Percentiles rank a stretch among this genome's conserved stretches.
These are phyloP conservation scores for Perca flavescens DNA, from an alignment of 2,113 vertebrate genomes.

Conservation along the genomic window DNA sequence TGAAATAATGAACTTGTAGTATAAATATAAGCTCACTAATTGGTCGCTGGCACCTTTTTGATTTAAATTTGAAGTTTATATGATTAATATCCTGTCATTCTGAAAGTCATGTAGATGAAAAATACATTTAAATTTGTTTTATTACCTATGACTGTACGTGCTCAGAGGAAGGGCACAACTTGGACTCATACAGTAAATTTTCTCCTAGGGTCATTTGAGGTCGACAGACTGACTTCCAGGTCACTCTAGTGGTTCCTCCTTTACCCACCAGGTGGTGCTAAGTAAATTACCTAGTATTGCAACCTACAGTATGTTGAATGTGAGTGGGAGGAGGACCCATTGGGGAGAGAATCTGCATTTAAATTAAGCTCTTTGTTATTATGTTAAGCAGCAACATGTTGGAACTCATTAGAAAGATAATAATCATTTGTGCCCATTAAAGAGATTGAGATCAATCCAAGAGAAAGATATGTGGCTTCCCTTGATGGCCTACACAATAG, in stretches of 20 bases:
- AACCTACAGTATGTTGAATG: conserved; percentile 19
- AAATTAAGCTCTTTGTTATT: conserved; percentile 72
- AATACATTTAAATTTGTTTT: neutral
- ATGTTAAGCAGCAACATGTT: conserved; percentile 78
- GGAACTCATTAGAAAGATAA: conserved; percentile 80
- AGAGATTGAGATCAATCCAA: conserved; percentile 43
- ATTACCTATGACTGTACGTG: neutral
- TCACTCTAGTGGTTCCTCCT: neutral
- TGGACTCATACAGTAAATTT: neutral
- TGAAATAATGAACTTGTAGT: neutral
- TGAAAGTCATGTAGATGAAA: neutral
- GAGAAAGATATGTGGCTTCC: conserved; percentile 17
- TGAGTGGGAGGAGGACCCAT: conserved; percentile 39
- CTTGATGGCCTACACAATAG: neutral
- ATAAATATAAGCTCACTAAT: neutral
- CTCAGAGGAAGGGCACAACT: neutral
- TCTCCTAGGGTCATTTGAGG: neutral
- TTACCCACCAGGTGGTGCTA: conserved; percentile 81
- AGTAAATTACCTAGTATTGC: conserved; percentile 61
- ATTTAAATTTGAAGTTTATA: neutral
- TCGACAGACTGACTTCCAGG: neutral
- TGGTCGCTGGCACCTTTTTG: neutral
- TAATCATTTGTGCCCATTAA: conserved; percentile 71
- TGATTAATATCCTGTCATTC: neutral
- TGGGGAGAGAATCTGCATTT: conserved; percentile 67